Evolutionary conservation across 2,888 invertebrate genomes (phyloP).

Genomic region (Pyrochroa serraticornis): DNA sequence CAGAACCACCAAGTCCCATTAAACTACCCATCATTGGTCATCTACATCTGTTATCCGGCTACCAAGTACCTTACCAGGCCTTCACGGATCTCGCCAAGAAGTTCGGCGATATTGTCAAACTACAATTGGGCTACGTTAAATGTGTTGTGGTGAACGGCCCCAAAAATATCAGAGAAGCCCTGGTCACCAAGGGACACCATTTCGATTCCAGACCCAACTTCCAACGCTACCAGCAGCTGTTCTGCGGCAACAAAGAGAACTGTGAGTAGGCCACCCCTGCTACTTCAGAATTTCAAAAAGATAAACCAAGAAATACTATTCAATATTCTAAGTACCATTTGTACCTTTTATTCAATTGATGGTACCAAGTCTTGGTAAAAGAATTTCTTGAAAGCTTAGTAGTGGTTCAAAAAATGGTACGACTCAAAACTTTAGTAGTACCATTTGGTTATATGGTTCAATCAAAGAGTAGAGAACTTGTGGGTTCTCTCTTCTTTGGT

Average conservation of each 20-base stretch:
- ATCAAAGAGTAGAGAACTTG: no score
- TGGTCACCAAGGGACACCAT: slow-evolving; percentile 63
- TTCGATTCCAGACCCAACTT: slow-evolving; percentile 72
- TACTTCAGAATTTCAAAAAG: no score
- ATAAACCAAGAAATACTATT: no score
- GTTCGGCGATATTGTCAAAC: slow-evolving; percentile 63
- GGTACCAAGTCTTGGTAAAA: no score
- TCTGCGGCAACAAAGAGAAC: slow-evolving; percentile 69
- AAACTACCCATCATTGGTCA: slow-evolving; percentile 65
- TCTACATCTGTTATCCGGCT: slow-evolving; percentile 62
- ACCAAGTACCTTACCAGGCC: slow-evolving; percentile 66
- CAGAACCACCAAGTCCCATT: slow-evolving; percentile 60
- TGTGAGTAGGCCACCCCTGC: slow-evolving; percentile 61
- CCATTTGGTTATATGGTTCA: no score
- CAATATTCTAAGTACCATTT: no score
- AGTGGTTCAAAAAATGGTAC: no score
- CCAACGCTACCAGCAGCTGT: slow-evolving; percentile 66
- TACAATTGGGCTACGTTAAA: slow-evolving; percentile 63
- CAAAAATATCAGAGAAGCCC: slow-evolving; percentile 65
- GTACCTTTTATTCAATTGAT: no score
- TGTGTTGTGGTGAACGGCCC: slow-evolving; percentile 66
- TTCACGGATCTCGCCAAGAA: slow-evolving; percentile 61
- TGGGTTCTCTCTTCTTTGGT: no score
- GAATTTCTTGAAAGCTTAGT: no score
- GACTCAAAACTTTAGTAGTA: no score